Evolutionary conservation across 2,888 invertebrate genomes (phyloP), one percentile per base, ranked within the genome.

Genomic region (Ornithoptera priamus): DNA sequence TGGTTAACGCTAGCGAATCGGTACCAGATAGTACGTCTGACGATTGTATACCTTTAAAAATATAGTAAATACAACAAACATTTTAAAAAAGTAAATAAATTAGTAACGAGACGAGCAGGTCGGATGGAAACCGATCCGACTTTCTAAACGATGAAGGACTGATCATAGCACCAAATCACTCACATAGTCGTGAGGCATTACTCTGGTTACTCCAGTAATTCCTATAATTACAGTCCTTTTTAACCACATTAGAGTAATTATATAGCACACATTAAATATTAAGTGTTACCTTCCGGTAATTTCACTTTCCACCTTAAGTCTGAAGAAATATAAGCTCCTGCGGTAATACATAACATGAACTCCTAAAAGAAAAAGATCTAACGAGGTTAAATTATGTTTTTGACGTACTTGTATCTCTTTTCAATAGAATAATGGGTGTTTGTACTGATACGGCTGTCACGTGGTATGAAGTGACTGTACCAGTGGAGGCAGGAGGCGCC

Each of bases 401-500:
- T 7, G 4, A 58, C 57, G 10, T 60, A 68, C 68, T 64, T 1
- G 59, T 22, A 56, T 36, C 58, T 63, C 63, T 60, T 15, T 60
- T 64, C 24, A 30, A 12, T 12, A 20, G 20, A 8, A 53, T 68
- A 8, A 50, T 17, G 12, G 36, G 59, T 1, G 68, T 68, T 42
- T 68, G 68, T 10, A 68, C 56, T 6, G 64, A 53, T 7, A 53
- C 56, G 4, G 64, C 68, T 8, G 64, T 30, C 22, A 64, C 59
- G 60, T 68, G 68, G 5, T 59, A 60, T 0, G 68, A 68, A 0
- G 68, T 68, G 10, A 59, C 63, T 1, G 58, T 50, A 12, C 64
- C 36, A 17, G 63, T 56, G 0, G 68, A 68, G 0, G 39, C 50
- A 15, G 68, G 50, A 20, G 64, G 64, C 24, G 46, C 60, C 24